Base-by-base conservation (phyloP, 2,888 invertebrate species). In the Ormyrus nitidulus region DNA sequence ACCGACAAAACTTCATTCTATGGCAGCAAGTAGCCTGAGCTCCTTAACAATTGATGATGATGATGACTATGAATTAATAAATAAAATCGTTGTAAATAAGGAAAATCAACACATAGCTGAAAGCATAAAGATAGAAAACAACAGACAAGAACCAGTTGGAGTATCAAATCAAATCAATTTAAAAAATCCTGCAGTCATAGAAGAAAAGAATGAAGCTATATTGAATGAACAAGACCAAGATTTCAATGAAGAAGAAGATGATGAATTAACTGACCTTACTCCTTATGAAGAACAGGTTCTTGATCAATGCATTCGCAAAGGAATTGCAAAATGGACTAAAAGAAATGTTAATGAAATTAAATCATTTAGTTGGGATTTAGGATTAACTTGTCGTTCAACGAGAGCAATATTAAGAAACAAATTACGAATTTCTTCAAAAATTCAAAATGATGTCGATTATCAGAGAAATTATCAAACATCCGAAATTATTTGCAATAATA, bases 11-110 rank as follows among this genome's bases (percentile, higher is more conserved):
- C 96, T 96, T 91, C 73, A 78, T 69, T 80, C 82, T 13, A 97
- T 97, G 0, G 94, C 94, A 49, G 94, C 95, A 54, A 97, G 97
- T 58, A 97, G 97, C 88, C 93, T 98, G 70, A 97, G 96, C 91
- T 96, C 96, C 85, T 93, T 98, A 81, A 96, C 96, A 75, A 95
- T 96, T 83, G 95, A 96, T 86, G 96, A 96, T 87, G 95, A 95
- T 7, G 82, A 82, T 65, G 80, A 82, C n/a, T 76, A 59, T 59
- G 79, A 79, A 53, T 10, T 79, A 34, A 49, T 81, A 10, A 79
- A 77, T 13, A 81, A 79, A 81, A 62, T 72, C 13, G 70, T 79
- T 51, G 34, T 69, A 59, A 65, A 54, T 51, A 79, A 79, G 61
- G 79, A 77, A 46, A 79, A 81, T n/a, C 19, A 59, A 56, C 59